Evolutionary conservation across 1,140 invertebrate genomes (phyloP), one percentile per base, ranked within the genome.

Genomic region (Lucilia cuprina): DNA sequence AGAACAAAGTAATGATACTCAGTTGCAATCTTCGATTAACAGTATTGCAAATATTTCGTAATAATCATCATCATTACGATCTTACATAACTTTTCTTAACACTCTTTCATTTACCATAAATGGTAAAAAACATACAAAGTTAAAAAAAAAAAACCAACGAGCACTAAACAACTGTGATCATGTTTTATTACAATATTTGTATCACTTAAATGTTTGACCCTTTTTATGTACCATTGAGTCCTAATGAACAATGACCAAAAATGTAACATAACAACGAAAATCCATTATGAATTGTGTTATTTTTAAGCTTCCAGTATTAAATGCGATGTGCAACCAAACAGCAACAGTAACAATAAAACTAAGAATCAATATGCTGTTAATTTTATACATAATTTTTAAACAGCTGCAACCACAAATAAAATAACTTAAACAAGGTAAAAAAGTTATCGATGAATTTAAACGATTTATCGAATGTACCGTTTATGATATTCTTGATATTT

Each of bases 221-320:
- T 70, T 70, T 70, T 70, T 12, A 70, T 70, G 19, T 70, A 21
- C n/a, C 65, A 70, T 21, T 25, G n/a, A 70, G 65, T 70, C 65
- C 65, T 70, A 70, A 70, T 70, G 65, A 70, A 70, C 65, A 21
- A 70, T 70, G 65, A 70, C 65, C 65, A 70, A 70, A 70, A 25
- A 70, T 34, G 77, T 19, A 80, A 49, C 75, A 80, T 49, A 80
- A 80, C 77, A 80, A 49, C 77, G 77, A 49, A 49, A 80, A 80
- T 80, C n/a, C 77, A 49, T 34, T 80, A 80, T 80, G 77, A 80
- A 80, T 80, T 49, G 9, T 50, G 41, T 34, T 49, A n/a, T 49
- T 41, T 78, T 50, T 21, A 70, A 49, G 77, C 77, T 80, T 50
- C 77, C 77, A 80, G 77, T 80, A 47, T 80, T 80, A 80, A 21